Evolutionary conservation across 2,888 invertebrate genomes (phyloP).

Genomic region (Rosalia funebris): DNA sequence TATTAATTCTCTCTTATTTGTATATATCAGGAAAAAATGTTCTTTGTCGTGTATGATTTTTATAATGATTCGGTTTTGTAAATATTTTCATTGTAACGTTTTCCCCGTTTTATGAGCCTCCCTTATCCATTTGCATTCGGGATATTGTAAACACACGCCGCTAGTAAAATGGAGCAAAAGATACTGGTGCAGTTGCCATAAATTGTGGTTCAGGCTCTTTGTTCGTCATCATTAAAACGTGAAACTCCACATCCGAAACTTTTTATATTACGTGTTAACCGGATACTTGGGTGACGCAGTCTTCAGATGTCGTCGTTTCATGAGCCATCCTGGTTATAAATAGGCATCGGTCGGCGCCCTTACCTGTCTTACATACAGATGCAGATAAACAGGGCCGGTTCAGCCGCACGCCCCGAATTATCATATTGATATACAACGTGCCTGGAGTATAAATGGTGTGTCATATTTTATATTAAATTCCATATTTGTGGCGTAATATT

Average conservation of each 20-base stretch:
- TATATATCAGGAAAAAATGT: no score
- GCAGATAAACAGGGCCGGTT: slow-evolving; percentile 9
- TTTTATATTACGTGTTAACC: slow-evolving; percentile 29
- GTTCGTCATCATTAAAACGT: slow-evolving; percentile 23
- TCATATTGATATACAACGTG: slow-evolving; percentile 23
- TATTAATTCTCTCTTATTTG: no score
- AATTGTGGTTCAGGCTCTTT: slow-evolving; percentile 15
- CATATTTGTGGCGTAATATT: background rate
- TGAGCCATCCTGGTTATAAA: slow-evolving; percentile 30
- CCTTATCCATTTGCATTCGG: no score
- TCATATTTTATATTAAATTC: background rate
- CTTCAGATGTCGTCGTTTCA: slow-evolving; percentile 27
- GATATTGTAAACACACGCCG: no score
- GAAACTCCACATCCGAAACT: slow-evolving; percentile 17
- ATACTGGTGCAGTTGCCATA: slow-evolving; percentile 3
- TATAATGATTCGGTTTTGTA: no score
- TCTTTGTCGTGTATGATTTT: no score
- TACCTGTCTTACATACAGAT: slow-evolving; percentile 34
- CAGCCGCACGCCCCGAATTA: background rate
- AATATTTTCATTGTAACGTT: no score
- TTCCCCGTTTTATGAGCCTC: no score
- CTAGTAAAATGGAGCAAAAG: slow-evolving; percentile 7
- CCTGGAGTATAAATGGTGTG: background rate
- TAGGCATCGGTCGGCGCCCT: slow-evolving; percentile 45
- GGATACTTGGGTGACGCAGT: slow-evolving; percentile 30